These are phyloP conservation scores for Drosophila engyochracea DNA, from an alignment of 2,888 invertebrate species.

Conservation along the genomic window DNA sequence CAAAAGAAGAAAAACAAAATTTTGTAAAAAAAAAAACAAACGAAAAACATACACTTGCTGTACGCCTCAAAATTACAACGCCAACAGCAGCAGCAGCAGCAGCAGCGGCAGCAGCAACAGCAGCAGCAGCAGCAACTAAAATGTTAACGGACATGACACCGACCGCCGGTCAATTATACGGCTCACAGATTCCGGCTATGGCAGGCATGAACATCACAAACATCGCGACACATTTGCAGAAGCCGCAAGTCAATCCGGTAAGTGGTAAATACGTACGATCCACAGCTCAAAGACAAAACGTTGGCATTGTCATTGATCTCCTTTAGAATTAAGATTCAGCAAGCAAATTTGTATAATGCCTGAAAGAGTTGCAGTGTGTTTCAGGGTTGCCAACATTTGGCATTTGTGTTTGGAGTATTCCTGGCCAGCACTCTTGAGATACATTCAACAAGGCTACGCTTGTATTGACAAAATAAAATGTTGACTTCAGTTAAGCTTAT, in stretches of 20 bases:
- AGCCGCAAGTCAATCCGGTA: slow-evolving; percentile 86
- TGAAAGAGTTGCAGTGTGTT: not conserved
- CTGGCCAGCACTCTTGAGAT: not conserved
- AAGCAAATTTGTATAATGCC: not conserved
- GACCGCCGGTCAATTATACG: slow-evolving; percentile 87
- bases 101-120: not conserved
- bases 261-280: slow-evolving; percentile 59
- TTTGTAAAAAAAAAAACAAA: slow-evolving; percentile 9
- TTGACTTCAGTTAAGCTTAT: not conserved
- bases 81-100: slow-evolving; percentile 9
- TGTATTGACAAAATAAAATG: not conserved
- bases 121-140: slow-evolving; percentile 52
- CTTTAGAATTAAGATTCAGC: not conserved
- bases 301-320: not conserved
- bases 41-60: slow-evolving; percentile 53
- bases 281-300: not conserved
- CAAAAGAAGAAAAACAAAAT: slow-evolving; percentile 24
- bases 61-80: slow-evolving; percentile 68
- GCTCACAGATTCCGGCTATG: slow-evolving; percentile 88
- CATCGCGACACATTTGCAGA: slow-evolving; percentile 85
- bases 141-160: slow-evolving; percentile 88
- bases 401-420: not conserved
- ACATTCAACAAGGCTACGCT: not conserved
- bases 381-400: not conserved
- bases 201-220: slow-evolving; percentile 87